Conservation (phyloP, 2,797 vertebrate species). For the Acrossocheilus fasciatus region DNA sequence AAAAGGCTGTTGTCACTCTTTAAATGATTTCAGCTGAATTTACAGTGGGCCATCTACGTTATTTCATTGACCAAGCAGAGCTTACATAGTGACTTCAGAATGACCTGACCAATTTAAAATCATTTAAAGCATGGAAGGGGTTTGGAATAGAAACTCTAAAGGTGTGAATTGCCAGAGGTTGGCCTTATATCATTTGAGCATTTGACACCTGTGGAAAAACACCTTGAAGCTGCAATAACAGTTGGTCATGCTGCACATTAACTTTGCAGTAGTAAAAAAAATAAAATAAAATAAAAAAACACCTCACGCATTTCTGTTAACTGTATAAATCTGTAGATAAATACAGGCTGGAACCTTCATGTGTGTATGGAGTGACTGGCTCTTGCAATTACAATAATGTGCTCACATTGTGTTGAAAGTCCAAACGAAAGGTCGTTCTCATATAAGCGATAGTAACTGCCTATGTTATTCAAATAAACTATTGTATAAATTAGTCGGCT, state of each 20-base stretch:
- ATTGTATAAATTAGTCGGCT: not conserved
- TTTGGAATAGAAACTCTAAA: not conserved
- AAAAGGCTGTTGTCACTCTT: not conserved
- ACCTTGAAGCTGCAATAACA: not conserved
- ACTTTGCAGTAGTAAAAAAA: not conserved
- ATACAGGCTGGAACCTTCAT: too few species aligned
- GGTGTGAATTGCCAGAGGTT: not conserved
- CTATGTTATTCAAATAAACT: not conserved
- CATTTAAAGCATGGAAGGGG: not conserved
- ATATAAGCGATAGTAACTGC: not conserved
- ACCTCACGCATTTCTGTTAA: not conserved
- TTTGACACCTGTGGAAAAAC: constrained; percentile 19
- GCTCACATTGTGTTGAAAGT: not conserved
- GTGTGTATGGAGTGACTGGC: not conserved
- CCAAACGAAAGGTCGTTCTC: not conserved
- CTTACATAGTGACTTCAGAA: constrained; percentile 29
- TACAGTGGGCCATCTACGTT: constrained; percentile 25
- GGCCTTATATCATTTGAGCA: not conserved
- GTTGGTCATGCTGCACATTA: not conserved
- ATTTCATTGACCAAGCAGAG: constrained; percentile 3
- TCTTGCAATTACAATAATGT: not conserved
- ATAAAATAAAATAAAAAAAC: not conserved
- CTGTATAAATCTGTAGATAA: not conserved
- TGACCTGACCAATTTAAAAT: constrained; percentile 53
- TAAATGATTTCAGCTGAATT: constrained; percentile 15